Evolutionary conservation across 2,888 invertebrate genomes (phyloP).

Genomic region (Barypeithes pellucidus): DNA sequence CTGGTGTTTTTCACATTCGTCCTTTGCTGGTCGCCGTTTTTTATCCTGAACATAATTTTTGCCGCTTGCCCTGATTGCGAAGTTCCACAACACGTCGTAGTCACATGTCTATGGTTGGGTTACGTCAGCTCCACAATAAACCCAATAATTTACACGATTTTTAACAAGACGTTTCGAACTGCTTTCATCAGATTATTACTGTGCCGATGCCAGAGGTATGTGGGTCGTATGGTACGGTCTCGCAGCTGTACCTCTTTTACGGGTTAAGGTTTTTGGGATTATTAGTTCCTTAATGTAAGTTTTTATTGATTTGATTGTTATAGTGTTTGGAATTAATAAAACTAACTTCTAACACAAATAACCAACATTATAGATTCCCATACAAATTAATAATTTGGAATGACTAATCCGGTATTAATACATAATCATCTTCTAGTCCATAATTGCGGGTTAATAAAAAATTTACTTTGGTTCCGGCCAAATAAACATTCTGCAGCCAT

Average conservation of each 20-base stretch:
- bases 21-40: slow-evolving; percentile 94
- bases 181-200: slow-evolving; percentile 85
- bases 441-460: no score
- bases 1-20: slow-evolving; percentile 90
- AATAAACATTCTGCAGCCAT: no score
- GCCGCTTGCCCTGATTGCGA: slow-evolving; percentile 87
- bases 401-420: no score
- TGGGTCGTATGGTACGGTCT: slow-evolving; percentile 30
- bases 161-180: slow-evolving; percentile 91
- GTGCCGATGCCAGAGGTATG: slow-evolving; percentile 84
- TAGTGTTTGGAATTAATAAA: not conserved
- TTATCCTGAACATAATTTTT: slow-evolving; percentile 89
- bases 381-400: no score
- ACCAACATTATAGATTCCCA: no score
- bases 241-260: slow-evolving; percentile 13
- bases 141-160: slow-evolving; percentile 94
- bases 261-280: slow-evolving; percentile 20
- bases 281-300: slow-evolving; percentile 6
- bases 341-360: slow-evolving; percentile 2
- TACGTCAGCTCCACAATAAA: slow-evolving; percentile 95
- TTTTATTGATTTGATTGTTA: not conserved
- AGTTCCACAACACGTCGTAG: slow-evolving; percentile 83
- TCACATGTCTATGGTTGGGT: slow-evolving; percentile 92
- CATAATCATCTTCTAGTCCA: no score
- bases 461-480: no score